Base-by-base conservation (phyloP, 1,140 invertebrate species). In the Pogonomyrmex californicus region DNA sequence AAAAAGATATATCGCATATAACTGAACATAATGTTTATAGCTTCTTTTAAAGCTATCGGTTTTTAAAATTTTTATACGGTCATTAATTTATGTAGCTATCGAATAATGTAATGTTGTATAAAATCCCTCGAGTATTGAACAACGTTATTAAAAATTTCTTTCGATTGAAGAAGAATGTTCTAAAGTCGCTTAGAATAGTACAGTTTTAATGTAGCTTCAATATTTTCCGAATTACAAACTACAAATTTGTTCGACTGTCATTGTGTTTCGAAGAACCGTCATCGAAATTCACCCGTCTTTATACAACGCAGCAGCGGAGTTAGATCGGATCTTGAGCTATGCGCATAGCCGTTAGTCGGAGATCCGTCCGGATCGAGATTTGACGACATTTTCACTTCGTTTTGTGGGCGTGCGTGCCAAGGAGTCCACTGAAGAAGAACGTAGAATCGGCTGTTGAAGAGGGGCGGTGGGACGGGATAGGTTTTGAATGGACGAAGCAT, bases 361-460 rank as follows among this genome's bases (percentile, higher is more conserved):
- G 76, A 68, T 66, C 65, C 33, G 23, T 49, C 12, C n/a, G 14
- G 88, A 91, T 91, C 88, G 87, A 88, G 87, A 91, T 87, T 87
- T 91, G 89, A 93, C 93, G 94, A 94, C 92, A 94, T 94, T 94
- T 94, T 81, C 91, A 92, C 89, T 86, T 89, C 85, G 87, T 92
- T 93, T 93, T 92, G 88, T 92, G 76, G 85, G 87, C 47, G 79
- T 79, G 44, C 78, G 70, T 62, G 33, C 79, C 30, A 73, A 78
- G 33, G 79, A 87, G 78, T 75, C 76, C 41, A 47, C 51, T 70
- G 66, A 41, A 68, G 86, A 83, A 76, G 85, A 81, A 77, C 76
- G 36, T 30, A 85, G 76, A 91, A 90, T 87, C 76, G 77, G 14
- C 49, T 41, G 44, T 7, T 86, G 63, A 81, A 36, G 71, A 83